Conservation (phyloP, 2,797 vertebrate genomes). For the Betta splendens region DNA sequence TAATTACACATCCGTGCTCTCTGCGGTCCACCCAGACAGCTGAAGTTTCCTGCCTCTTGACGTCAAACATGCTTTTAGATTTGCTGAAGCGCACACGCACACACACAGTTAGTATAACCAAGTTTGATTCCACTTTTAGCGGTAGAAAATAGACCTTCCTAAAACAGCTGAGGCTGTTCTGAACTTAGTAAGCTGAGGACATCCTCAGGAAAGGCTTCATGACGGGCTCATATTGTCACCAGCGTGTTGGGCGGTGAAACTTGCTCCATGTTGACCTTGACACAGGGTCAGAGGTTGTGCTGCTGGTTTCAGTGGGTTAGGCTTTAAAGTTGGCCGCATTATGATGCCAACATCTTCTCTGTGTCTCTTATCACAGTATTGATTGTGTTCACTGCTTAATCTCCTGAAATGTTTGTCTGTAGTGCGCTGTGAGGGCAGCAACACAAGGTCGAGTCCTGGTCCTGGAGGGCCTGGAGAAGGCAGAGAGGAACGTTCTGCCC, state of each 20-base stretch:
- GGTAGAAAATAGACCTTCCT: constrained; percentile 48
- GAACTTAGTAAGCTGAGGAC: constrained; percentile 48
- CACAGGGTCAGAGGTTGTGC: constrained; percentile 18
- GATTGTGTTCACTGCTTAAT: not conserved
- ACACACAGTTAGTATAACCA: constrained; percentile 23
- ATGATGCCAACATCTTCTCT: not conserved
- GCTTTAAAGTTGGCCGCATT: not conserved
- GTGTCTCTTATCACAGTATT: constrained; percentile 1
- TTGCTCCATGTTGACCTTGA: constrained; percentile 7
- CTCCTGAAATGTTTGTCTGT: constrained; percentile 1
- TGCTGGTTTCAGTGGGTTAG: not conserved
- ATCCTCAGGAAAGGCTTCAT: constrained; percentile 59
- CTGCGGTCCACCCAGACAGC: constrained; percentile 77
- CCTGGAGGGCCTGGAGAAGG: constrained; percentile 96
- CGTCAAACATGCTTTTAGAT: constrained; percentile 74
- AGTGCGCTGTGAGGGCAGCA: constrained; percentile 97
- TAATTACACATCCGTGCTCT: constrained; percentile 81
- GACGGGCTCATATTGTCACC: constrained; percentile 27
- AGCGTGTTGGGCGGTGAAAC: constrained; percentile 2
- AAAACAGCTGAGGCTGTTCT: constrained; percentile 45
- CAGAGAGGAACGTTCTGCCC: constrained; percentile 93
- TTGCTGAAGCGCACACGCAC: constrained; percentile 40
- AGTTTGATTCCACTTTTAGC: constrained; percentile 38
- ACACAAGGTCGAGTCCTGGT: constrained; percentile 92
- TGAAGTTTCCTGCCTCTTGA: constrained; percentile 81